A percentile compares a stretch with the other conserved stretches of the same genome.
These are phyloP conservation scores for Acrocephalus scirpaceus DNA, from an alignment of 2,797 vertebrate species.

Conservation along the genomic window DNA sequence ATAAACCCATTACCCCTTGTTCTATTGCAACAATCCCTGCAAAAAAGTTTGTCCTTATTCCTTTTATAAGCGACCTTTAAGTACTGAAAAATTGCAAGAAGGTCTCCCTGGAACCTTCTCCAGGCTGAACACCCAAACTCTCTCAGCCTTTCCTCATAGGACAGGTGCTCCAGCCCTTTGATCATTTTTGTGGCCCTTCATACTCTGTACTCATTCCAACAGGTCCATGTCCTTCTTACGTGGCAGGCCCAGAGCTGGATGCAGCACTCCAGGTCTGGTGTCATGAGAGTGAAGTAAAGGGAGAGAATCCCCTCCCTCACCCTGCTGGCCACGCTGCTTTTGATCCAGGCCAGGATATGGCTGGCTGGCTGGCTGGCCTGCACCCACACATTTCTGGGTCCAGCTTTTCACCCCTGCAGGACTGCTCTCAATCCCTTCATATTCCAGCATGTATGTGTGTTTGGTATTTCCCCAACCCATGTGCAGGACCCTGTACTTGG, in stretches of 20 bases:
- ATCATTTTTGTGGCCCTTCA: background rate
- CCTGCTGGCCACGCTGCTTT: background rate
- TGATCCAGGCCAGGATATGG: background rate
- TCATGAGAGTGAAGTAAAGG: accelerated
- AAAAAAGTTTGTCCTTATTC: background rate
- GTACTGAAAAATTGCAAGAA: background rate
- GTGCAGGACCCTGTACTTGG: background rate
- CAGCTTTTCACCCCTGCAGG: background rate
- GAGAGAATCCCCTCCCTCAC: accelerated
- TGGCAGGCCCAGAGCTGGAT: background rate
- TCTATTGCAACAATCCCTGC: accelerated
- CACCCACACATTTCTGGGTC: background rate
- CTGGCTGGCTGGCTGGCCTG: background rate
- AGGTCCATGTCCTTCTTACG: background rate
- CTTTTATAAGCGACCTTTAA: background rate
- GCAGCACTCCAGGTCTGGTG: background rate
- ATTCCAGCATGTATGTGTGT: background rate
- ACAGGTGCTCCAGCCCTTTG: background rate
- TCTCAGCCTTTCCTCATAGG: background rate
- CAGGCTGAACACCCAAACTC: background rate
- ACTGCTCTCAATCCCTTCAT: background rate
- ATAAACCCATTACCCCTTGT: background rate
- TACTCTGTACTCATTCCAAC: background rate
- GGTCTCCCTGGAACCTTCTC: background rate
- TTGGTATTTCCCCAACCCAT: background rate